Evolutionary conservation across 1,140 invertebrate species (phyloP), one percentile per base, ranked within the genome.

Genomic region (Armadillidium nasatum): DNA sequence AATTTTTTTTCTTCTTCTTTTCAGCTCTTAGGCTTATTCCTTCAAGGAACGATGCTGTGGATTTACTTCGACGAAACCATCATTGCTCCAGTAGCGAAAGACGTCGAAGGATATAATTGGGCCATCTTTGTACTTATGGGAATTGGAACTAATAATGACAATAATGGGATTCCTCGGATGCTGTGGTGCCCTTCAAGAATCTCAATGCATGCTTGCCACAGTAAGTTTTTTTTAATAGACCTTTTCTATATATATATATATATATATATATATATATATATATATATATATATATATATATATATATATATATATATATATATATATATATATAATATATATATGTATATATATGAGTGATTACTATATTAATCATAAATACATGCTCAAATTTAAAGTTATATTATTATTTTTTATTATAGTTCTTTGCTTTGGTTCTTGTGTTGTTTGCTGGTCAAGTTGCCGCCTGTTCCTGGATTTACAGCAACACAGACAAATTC

Each of bases 131-230:
- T 94, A 71, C 86, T 95, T 76, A 87, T 97, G 77, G 89, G 88
- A 7, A 88, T 91, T 73, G 95, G 95, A 4, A 84, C 89, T 54
- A n/a, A 83, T 97, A 46, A 91, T 97, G 83, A 89, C 95, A 79
- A 83, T 94, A 66, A 90, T 96, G 23, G 92, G 94, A 0, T 92
- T 97, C 85, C 88, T 96, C 44, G 96, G 95, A 73, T 97, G 94
- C 84, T 95, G 92, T 84, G 95, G 95, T 33, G 92, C 94, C 11
- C 89, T 93, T 72, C 89, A 90, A 79, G 93, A 96, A 85, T 94
- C 91, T 76, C 92, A 92, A 82, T 94, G 93, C 84, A 89, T 96
- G 88, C 88, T 98, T 10, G 88, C 93, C 76, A 88, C 91, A 82
- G 92, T 94, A 84, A 89, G 86, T 84, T 66, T 54, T 66, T 54